Conservation (phyloP, 2,888 invertebrate genomes). For the Agrotis ipsilon region DNA sequence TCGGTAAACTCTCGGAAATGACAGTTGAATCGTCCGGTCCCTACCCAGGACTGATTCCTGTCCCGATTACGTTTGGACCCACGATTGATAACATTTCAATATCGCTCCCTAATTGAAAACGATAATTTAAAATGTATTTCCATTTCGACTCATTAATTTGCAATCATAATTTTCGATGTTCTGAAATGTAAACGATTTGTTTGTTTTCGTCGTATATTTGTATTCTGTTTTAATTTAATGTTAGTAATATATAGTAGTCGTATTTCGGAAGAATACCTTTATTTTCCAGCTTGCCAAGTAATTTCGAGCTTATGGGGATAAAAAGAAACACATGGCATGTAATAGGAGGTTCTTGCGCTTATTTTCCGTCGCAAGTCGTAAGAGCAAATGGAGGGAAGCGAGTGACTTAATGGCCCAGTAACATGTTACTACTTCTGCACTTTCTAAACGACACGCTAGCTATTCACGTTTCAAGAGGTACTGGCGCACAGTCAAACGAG, state of each 20-base stretch:
- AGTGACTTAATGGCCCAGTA: constrained; percentile 59
- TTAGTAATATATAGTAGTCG: no score
- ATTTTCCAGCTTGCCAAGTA: constrained; percentile 10
- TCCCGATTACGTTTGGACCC: constrained; percentile 61
- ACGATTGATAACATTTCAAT: constrained; percentile 65
- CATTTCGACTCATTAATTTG: constrained; percentile 56
- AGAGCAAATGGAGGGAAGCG: constrained; percentile 47
- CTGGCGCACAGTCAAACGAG: constrained; percentile 47
- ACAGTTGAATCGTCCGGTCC: constrained; percentile 49
- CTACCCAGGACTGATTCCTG: constrained; percentile 61
- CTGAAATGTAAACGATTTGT: constrained; percentile 30
- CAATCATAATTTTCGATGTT: constrained; percentile 43
- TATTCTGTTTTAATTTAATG: background rate
- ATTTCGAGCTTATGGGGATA: constrained; percentile 9
- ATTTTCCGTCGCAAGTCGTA: constrained; percentile 49
- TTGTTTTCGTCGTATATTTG: constrained; percentile 1
- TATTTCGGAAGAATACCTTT: background rate
- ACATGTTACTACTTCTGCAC: constrained; percentile 57
- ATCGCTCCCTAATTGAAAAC: constrained; percentile 62
- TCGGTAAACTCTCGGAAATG: constrained; percentile 63
- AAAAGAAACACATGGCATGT: constrained; percentile 13
- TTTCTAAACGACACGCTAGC: constrained; percentile 49
- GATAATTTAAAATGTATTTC: constrained; percentile 63
- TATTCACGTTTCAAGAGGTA: constrained; percentile 46
- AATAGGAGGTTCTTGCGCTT: constrained; percentile 23